Conservation (phyloP, 2,888 invertebrate species). For the Limnephilus lunatus region DNA sequence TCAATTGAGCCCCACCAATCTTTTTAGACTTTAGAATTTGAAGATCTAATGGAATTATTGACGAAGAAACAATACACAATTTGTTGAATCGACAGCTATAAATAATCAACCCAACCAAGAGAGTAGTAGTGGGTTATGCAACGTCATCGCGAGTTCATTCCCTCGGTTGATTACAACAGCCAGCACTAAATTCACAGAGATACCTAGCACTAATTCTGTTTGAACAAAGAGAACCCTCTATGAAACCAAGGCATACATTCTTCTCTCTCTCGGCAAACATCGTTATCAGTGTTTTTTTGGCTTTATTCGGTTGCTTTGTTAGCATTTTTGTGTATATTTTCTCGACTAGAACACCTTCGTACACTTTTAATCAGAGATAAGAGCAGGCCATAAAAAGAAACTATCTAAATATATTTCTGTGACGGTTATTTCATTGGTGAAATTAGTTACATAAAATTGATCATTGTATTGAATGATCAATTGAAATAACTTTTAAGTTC, state of each 20-base stretch:
- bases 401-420: background rate
- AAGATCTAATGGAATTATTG: background rate
- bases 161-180: conserved; percentile 24
- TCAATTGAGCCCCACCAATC: background rate
- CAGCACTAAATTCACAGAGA: conserved; percentile 13
- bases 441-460: background rate
- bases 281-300: background rate
- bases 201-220: conserved; percentile 23
- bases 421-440: background rate
- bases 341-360: background rate
- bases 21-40: background rate
- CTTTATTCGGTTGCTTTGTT: background rate
- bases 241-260: conserved; percentile 10
- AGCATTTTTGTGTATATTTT: background rate
- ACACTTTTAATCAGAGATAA: background rate
- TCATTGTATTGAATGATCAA: background rate
- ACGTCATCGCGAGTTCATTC: background rate
- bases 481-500: background rate
- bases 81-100: background rate
- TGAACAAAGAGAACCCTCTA: conserved; percentile 18
- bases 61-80: background rate
- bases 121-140: background rate
- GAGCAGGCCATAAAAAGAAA: background rate
- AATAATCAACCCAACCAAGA: background rate
- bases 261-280: conserved; percentile 12